phyloP scores from a whole-genome alignment of 2,888 invertebrate genomes.

The Drosophila tripunctata region DNA sequence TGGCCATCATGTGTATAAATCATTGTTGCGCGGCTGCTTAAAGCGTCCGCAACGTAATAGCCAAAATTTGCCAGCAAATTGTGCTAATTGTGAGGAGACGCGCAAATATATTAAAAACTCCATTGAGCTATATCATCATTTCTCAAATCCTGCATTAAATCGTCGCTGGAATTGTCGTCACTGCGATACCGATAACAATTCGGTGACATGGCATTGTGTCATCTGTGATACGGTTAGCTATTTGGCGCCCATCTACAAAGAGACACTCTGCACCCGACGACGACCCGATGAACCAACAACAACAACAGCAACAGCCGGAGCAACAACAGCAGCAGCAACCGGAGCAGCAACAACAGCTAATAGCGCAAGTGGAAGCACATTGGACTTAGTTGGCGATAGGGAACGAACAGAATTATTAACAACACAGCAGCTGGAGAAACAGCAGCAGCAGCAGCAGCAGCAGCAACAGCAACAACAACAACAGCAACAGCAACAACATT shows the following conservation, averaged over 20 bases:
- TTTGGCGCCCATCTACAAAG: conserved; percentile 84
- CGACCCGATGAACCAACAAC: conserved; percentile 22
- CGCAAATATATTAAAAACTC: conserved; percentile 83
- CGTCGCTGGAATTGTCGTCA: conserved; percentile 84
- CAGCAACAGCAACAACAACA: conserved; percentile 34
- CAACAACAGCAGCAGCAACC: not conserved
- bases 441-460: conserved; percentile 26
- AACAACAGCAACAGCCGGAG: conserved; percentile 6
- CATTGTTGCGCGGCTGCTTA: conserved; percentile 83
- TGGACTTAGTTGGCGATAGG: no score
- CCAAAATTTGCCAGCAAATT: conserved; percentile 82
- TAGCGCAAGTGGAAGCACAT: conserved; percentile 3
- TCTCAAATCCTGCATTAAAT: conserved; percentile 84
- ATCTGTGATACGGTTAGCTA: conserved; percentile 84
- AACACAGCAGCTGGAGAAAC: conserved; percentile 7
- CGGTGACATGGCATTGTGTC: conserved; percentile 85
- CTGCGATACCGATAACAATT: conserved; percentile 83
- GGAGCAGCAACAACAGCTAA: conserved; percentile 19
- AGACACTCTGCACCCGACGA: conserved; percentile 73
- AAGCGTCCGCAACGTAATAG: conserved; percentile 83
- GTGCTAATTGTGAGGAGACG: conserved; percentile 83
- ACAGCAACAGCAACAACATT: conserved; percentile 29
- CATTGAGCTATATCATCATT: conserved; percentile 83
- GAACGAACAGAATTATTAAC: no score
- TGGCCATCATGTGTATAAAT: conserved; percentile 82